Evolutionary conservation across 2,113 vertebrate genomes (phyloP).

Genomic region (Tupaia chinensis): DNA sequence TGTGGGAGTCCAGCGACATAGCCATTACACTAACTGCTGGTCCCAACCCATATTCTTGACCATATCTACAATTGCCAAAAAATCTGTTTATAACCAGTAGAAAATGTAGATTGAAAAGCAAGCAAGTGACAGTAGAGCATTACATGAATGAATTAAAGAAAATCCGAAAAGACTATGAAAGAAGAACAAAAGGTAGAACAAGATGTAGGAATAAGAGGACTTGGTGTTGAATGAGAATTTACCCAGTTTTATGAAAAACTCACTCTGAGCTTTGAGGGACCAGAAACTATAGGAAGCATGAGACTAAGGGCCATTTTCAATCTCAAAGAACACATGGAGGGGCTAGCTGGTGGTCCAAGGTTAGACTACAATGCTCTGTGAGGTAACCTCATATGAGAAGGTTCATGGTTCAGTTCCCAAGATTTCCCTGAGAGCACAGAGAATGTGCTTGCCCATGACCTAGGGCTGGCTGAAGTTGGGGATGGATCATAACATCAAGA

Average conservation of each 20-base stretch:
- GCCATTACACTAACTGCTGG: no score
- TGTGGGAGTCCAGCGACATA: no score
- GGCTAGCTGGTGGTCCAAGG: no score
- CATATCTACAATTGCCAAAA: neutral
- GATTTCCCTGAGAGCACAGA: no score
- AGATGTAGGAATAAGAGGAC: neutral
- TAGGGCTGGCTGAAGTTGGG: no score
- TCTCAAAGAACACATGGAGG: fast-evolving
- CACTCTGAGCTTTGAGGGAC: neutral
- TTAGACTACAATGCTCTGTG: no score
- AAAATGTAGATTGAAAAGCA: neutral
- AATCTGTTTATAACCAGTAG: neutral
- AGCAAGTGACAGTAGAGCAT: neutral
- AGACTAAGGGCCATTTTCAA: neutral
- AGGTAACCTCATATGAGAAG: no score
- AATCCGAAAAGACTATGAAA: neutral
- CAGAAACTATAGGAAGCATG: fast-evolving
- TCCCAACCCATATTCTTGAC: neutral
- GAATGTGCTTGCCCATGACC: no score
- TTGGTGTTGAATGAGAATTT: neutral
- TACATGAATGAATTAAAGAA: neutral
- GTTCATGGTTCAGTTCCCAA: no score
- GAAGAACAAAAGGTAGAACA: neutral
- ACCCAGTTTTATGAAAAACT: neutral
- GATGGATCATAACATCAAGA: no score